Base-by-base conservation (phyloP, 2,113 vertebrate species). In the Corvus hawaiiensis region DNA sequence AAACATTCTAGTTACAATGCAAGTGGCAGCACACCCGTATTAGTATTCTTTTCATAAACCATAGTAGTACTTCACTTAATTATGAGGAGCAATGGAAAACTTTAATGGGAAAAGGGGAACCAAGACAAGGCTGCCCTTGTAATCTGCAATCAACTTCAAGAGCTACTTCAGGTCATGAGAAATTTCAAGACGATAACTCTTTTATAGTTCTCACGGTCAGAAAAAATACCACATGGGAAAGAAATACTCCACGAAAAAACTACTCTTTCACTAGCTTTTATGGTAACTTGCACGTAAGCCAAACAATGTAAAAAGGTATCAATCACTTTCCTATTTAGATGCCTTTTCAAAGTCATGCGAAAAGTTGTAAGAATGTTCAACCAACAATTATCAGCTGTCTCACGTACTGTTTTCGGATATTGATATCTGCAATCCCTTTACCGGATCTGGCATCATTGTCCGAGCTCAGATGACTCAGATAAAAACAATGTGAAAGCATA, bases 91-190 rank as follows among this genome's bases (percentile, higher is more conserved):
- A 0, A 82, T 79, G 86, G 88, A 76, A 96, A 96, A 89, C 56
- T 85, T 85, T 28, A 67, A 84, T n/a, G 61, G 37, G 49, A 90
- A 88, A 80, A 95, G 41, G 23, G 28, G 69, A 94, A 56, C 49
- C 54, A 61, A 68, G 56, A 96, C 79, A 86, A 84, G 90, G 92
- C 88, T 90, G 90, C 79, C 88, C 88, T 68, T 44, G 69, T 84
- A 84, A 93, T 68, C 68, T 49, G 35, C 37, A 87, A 35, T 88
- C 88, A 84, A 80, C 73, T 78, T 84, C 22, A 84, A 94, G 80
- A 96, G 96, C 88, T 64, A 97, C 79, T 72, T 78, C 79, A 94
- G 94, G 96, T 97, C 94, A 95, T 94, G 92, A 90, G 93, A 96
- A 96, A 96, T 81, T 95, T 94, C 76, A 93, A 73, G 80, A 93